These are phyloP conservation scores for Cryptocephalus primarius DNA, from an alignment of 2,888 invertebrate genomes.

Conservation along the genomic window DNA sequence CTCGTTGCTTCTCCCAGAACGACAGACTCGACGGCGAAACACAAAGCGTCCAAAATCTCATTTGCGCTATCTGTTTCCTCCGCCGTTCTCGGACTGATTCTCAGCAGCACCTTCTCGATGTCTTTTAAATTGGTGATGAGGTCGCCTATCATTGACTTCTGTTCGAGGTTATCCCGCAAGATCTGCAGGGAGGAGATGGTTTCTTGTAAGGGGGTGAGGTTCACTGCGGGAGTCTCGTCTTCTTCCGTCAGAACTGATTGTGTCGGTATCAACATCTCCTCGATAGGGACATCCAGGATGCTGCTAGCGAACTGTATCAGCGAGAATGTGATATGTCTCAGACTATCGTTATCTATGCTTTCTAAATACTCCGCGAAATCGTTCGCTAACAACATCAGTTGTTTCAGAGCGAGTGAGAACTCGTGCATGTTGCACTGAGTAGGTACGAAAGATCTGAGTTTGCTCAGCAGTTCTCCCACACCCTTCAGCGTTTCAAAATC, in stretches of 20 bases:
- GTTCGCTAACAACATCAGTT: constrained; percentile 8
- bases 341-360: constrained; percentile 11
- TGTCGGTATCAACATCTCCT: background rate
- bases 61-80: too few relatives aligned
- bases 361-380: constrained; percentile 9
- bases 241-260: background rate
- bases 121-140: too few relatives aligned
- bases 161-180: too few relatives aligned
- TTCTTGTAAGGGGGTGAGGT: background rate
- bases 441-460: constrained; percentile 12
- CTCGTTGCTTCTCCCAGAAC: too few relatives aligned
- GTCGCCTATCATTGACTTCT: too few relatives aligned
- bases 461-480: constrained; percentile 12
- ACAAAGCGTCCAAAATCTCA: too few relatives aligned
- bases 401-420: constrained; percentile 7
- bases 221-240: background rate
- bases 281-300: constrained; percentile 7
- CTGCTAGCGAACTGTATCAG: constrained; percentile 10
- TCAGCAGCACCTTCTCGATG: too few relatives aligned
- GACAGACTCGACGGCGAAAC: too few relatives aligned
- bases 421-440: constrained; percentile 7
- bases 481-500: constrained; percentile 14
- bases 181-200: background rate
- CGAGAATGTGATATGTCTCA: constrained; percentile 15
- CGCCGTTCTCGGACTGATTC: too few relatives aligned